phyloP scores from a whole-genome alignment of 1,140 invertebrate genomes.

The Drosophila malerkotliana region DNA sequence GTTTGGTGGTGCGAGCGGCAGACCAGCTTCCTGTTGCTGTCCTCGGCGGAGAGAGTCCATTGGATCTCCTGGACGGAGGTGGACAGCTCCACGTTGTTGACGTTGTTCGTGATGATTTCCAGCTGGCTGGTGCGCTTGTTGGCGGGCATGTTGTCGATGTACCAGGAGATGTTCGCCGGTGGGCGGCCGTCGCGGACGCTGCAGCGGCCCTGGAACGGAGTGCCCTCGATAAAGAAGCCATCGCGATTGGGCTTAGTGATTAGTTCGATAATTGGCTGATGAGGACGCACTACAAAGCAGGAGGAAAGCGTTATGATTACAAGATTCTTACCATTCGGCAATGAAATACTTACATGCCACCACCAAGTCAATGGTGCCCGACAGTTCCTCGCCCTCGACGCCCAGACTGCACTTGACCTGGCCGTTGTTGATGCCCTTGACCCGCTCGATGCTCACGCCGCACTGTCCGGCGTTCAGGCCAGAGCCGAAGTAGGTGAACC shows the following conservation, averaged over 20 bases:
- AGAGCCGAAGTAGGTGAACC: slow-evolving; percentile 85
- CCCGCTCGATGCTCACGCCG: slow-evolving; percentile 87
- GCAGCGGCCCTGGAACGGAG: slow-evolving; percentile 87
- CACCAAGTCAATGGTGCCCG: slow-evolving; percentile 86
- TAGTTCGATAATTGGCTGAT: slow-evolving; percentile 85
- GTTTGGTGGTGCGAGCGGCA: slow-evolving; percentile 88
- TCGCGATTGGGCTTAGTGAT: slow-evolving; percentile 83
- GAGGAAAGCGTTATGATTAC: not conserved
- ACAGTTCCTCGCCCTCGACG: slow-evolving; percentile 84
- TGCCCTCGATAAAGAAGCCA: slow-evolving; percentile 86
- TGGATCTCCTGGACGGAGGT: slow-evolving; percentile 88
- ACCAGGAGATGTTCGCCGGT: slow-evolving; percentile 89
- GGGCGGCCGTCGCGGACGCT: slow-evolving; percentile 88
- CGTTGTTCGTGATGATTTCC: slow-evolving; percentile 83
- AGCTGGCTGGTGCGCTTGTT: slow-evolving; percentile 85
- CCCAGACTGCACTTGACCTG: slow-evolving; percentile 87
- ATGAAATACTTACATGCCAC: slow-evolving; percentile 88
- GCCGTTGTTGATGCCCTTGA: slow-evolving; percentile 88
- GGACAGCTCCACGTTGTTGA: slow-evolving; percentile 84
- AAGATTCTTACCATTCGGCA: not conserved
- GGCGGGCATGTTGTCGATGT: slow-evolving; percentile 86
- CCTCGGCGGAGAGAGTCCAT: slow-evolving; percentile 86
- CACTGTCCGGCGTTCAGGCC: slow-evolving; percentile 87
- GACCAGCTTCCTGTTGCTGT: slow-evolving; percentile 87
- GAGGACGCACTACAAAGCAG: slow-evolving; percentile 85